Evolutionary conservation across 2,113 vertebrate species (phyloP), one percentile per base, ranked within the genome.

Genomic region (Pomatorhinus ruficollis): DNA sequence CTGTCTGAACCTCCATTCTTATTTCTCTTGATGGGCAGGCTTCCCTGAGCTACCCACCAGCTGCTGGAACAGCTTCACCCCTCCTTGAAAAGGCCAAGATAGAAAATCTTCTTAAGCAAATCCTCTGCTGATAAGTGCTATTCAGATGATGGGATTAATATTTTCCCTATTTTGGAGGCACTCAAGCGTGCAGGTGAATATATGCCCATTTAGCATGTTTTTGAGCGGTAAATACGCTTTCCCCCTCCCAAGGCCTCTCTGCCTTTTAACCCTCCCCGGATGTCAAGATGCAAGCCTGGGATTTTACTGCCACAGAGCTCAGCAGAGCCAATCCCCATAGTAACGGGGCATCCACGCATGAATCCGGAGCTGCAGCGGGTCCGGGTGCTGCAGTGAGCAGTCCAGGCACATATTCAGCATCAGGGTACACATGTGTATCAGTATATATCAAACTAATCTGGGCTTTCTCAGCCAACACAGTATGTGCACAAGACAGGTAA

Each of bases 41-140:
- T 39, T 82, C 53, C 23, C 12, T 0, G 1, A 77, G 72, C 71
- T 91, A 47, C 61, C 64, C 56, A 53, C 59, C 70, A 71, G 81
- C 66, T 77, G 87, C 75, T 1, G 2, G n/a, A 42, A 40, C 68
- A 78, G 60, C 42, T 53, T 96, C 81, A 91, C 54, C 52, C 52
- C 19, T 63, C 82, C 72, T 42, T 52, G 61, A 78, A 82, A 93
- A 93, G 90, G 90, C 54, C 77, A 68, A 87, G 74, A 60, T 45
- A 83, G 81, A 94, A 96, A 97, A 96, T 91, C 85, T 89, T 81
- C 89, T 91, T 94, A 92, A 93, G 66, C 2, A 22, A 86, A 91
- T 93, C 91, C 84, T 92, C 52, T 71, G 83, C 83, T 96, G 95
- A 64, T 95, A 97, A 87, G 56, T 71, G 76, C 56, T 82, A 61